Percentiles rank a stretch among this genome's conserved stretches.
These are phyloP conservation scores for Typhlichthys eigenmanni DNA, from an alignment of 2,797 vertebrate genomes.

Conservation along the genomic window DNA sequence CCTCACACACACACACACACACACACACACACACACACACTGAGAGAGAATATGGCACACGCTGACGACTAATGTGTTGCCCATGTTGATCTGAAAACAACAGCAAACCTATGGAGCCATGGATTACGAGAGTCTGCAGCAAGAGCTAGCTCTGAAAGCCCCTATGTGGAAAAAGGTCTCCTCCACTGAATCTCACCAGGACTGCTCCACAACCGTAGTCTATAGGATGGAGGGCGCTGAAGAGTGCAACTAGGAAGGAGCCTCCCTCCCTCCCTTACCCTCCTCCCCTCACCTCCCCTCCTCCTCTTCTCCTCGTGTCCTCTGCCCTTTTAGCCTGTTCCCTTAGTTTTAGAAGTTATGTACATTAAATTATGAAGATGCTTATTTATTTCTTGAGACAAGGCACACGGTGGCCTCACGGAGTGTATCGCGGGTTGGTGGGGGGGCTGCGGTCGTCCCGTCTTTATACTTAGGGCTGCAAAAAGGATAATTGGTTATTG, in stretches of 20 bases:
- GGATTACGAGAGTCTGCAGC: constrained; percentile 98
- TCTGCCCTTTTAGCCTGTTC: neutral
- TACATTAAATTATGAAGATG: no score
- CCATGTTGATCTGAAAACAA: constrained; percentile 91
- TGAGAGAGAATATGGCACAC: constrained; percentile 19
- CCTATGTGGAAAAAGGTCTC: constrained; percentile 97
- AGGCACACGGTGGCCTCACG: no score
- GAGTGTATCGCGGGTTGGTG: no score
- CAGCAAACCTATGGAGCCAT: constrained; percentile 89
- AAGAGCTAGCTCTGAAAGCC: constrained; percentile 97
- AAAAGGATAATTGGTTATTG: no score
- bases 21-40: neutral
- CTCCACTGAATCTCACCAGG: constrained; percentile 89
- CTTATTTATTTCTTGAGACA: no score
- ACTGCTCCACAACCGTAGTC: constrained; percentile 96
- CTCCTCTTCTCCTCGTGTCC: constrained; percentile 7
- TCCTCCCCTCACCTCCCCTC: constrained; percentile 20
- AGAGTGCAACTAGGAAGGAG: constrained; percentile 66
- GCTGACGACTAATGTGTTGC: constrained; percentile 84
- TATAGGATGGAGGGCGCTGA: constrained; percentile 95
- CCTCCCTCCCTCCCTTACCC: constrained; percentile 4
- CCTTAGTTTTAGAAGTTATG: no score
- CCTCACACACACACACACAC: constrained; percentile 7
- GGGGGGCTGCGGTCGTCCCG: no score
- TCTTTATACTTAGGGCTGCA: no score